Evolutionary conservation across 53 echinoderm and acorn worm species (phyloP).

Genomic region (Temnopleurus reevesii): DNA sequence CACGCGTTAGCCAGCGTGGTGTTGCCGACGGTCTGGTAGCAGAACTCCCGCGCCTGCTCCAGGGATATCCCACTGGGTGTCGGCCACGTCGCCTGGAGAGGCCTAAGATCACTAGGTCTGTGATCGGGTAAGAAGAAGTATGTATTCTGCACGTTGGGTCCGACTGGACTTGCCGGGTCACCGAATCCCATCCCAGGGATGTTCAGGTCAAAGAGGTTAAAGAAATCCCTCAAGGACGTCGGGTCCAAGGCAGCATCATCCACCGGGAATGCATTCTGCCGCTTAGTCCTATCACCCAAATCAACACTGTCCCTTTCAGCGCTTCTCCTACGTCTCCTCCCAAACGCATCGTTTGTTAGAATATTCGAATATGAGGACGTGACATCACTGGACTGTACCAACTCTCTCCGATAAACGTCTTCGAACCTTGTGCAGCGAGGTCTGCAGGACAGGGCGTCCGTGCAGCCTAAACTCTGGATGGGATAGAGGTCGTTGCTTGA

Average conservation of each 20-base stretch:
- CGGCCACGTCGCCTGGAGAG: constrained; percentile 74
- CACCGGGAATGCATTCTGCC: background rate
- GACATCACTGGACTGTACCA: constrained; percentile 74
- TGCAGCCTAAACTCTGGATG: constrained; percentile 59
- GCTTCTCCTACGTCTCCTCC: constrained; percentile 27
- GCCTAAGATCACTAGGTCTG: constrained; percentile 62
- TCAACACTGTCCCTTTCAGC: background rate
- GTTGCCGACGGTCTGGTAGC: constrained; percentile 69
- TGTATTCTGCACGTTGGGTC: constrained; percentile 37
- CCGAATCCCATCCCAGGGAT: constrained; percentile 48
- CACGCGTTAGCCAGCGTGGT: constrained; percentile 78
- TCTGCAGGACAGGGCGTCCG: constrained; percentile 56
- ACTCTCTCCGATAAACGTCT: constrained; percentile 70
- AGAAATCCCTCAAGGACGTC: constrained; percentile 53
- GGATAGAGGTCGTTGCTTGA: constrained; percentile 56
- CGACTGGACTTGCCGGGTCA: background rate
- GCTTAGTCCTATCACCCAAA: background rate
- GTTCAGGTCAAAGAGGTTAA: constrained; percentile 58
- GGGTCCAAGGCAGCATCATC: constrained; percentile 17
- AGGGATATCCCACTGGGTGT: constrained; percentile 87
- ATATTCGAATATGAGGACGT: constrained; percentile 71
- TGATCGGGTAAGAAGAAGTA: constrained; percentile 90
- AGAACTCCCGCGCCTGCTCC: constrained; percentile 75
- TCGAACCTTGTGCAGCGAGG: constrained; percentile 72
- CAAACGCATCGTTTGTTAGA: background rate